Evolutionary conservation across 2,888 invertebrate species (phyloP), one percentile per base, ranked within the genome.

Genomic region (Ophraella communa): DNA sequence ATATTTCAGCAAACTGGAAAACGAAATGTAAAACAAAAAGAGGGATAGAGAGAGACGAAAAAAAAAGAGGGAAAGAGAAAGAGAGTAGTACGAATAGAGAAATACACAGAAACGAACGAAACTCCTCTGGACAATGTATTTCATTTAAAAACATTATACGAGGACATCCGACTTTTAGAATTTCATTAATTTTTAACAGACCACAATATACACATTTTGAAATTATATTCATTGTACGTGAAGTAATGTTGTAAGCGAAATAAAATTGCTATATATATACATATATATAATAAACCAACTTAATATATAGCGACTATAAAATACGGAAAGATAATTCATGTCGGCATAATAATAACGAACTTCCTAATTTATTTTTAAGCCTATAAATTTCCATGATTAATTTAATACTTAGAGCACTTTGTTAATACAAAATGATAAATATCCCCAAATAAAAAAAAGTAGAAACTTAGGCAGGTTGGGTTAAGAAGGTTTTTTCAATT

Each of bases 1-100:
- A 75, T 77, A 76, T 77, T 77, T 75, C 76, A 75, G 68, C 63
- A 68, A 61, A 69, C 67, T 71, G 72, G 69, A 69, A 72, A 73
- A 66, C 69, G 66, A 70, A 70, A 71, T 67, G 72, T 65, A 64
- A 71, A 69, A 72, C 71, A 73, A 71, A 67, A 68, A 64, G 66
- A 60, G 65, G 65, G 62, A 67, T 63, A n/a, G n/a, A n/a, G 72
- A 68, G 68, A 72, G 72, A 66, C 69, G 66, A 70, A 70, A 71
- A 66, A 71, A 65, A 64, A 71, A 69, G 71, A 70, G 73, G 71
- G 66, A 68, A 64, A 65, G 57, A 64, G 65, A 61, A 67, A 63
- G 14, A 39, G 17, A 59, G 62, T 59, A 35, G 59, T 57, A 62
- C 64, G 47, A n/a, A 51, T 51, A 51, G 8, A 59, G 21, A 24